phyloP scores from a whole-genome alignment of 2,113 vertebrate species.

The Oreochromis tanganicae region DNA sequence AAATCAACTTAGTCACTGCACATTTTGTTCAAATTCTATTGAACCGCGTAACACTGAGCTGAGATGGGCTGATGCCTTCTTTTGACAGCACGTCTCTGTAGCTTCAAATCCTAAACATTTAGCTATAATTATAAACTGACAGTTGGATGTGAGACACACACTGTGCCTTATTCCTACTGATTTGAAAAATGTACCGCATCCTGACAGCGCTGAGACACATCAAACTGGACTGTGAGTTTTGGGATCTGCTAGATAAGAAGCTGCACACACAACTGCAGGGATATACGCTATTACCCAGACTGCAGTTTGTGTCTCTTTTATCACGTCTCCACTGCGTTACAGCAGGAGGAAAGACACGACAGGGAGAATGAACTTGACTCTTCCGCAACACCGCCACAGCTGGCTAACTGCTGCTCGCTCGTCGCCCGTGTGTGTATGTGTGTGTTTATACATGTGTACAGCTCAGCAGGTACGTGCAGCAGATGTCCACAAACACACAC shows the following conservation, averaged over 20 bases:
- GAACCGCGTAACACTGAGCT: background rate
- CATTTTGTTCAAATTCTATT: background rate
- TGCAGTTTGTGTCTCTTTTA: background rate
- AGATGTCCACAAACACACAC: conserved; percentile 37
- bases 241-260: background rate
- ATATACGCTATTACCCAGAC: conserved; percentile 8
- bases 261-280: background rate
- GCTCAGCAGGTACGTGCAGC: conserved; percentile 52
- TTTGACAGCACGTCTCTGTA: background rate
- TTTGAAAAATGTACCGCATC: background rate
- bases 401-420: conserved; percentile 33
- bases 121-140: background rate
- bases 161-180: background rate
- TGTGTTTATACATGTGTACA: conserved; percentile 22
- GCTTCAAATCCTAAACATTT: background rate
- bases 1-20: background rate
- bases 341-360: conserved; percentile 10
- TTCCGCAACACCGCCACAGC: conserved; percentile 37
- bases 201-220: background rate
- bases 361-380: conserved; percentile 36
- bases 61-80: background rate
- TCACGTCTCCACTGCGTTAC: conserved; percentile 8
- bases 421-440: background rate
- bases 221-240: background rate
- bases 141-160: background rate